Percentiles rank a stretch among this genome's conserved stretches.
These are phyloP conservation scores for Platorchestia sp. DNA, from an alignment of 1,140 invertebrate species.

Conservation along the genomic window DNA sequence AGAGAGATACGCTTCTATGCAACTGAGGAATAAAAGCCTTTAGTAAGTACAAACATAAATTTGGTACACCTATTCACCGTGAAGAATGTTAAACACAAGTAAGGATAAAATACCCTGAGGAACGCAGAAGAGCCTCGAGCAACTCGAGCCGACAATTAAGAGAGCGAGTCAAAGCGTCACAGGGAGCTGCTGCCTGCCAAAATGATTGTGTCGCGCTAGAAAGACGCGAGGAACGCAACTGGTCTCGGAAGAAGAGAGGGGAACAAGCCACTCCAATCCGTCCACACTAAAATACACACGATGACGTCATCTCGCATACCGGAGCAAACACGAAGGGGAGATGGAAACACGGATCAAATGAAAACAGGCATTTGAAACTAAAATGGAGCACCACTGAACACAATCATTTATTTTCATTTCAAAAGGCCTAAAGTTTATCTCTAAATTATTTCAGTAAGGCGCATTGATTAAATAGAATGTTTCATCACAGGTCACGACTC, in stretches of 20 bases:
- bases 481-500: background rate
- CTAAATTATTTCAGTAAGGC: background rate
- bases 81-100: background rate
- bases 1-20: too few species aligned
- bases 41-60: too few species aligned
- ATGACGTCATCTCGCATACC: background rate
- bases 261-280: background rate
- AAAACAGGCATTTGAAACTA: background rate
- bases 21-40: too few species aligned
- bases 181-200: background rate
- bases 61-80: background rate
- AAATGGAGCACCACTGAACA: too few species aligned
- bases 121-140: background rate
- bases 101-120: background rate
- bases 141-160: background rate
- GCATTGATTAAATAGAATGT: background rate
- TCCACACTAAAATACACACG: background rate
- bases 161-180: background rate
- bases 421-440: background rate
- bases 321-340: background rate
- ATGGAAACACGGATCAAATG: background rate
- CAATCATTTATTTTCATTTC: background rate
- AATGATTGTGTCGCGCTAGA: background rate
- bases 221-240: background rate
- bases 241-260: background rate